phyloP scores from a whole-genome alignment of 2,888 invertebrate species.

The Acronicta psi region DNA sequence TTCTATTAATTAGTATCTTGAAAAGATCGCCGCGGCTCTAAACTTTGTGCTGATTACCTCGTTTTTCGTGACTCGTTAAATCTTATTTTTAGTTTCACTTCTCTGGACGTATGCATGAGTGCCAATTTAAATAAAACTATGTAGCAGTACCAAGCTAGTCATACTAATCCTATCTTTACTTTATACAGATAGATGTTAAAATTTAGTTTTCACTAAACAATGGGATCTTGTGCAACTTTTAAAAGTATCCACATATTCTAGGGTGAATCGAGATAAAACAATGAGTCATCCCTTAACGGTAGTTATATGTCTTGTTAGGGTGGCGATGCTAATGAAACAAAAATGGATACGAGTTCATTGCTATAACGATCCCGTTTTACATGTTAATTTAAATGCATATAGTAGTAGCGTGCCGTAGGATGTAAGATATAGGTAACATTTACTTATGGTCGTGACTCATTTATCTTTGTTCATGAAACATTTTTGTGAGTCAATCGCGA shows the following conservation, averaged over 20 bases:
- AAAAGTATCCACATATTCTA: slow-evolving; percentile 6
- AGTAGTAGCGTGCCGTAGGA: no score
- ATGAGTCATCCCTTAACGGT: slow-evolving; percentile 37
- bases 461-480: background rate
- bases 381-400: slow-evolving; percentile 17
- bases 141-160: background rate
- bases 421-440: slow-evolving; percentile 13
- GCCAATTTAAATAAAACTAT: slow-evolving; percentile 14
- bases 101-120: background rate
- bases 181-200: no score
- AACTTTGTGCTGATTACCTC: slow-evolving; percentile 13
- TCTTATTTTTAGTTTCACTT: slow-evolving; percentile 30
- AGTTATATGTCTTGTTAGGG: slow-evolving; percentile 20
- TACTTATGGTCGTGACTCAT: slow-evolving; percentile 21
- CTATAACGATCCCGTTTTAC: slow-evolving; percentile 16
- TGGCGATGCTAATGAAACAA: slow-evolving; percentile 40
- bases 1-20: slow-evolving; percentile 14
- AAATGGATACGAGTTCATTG: slow-evolving; percentile 38
- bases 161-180: background rate
- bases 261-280: slow-evolving; percentile 10
- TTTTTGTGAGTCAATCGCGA: no score
- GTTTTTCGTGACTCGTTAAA: slow-evolving; percentile 12
- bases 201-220: slow-evolving; percentile 14
- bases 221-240: slow-evolving; percentile 14
- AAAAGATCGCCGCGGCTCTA: background rate